phyloP scores from a whole-genome alignment of 2,113 vertebrate species.

The Fulmarus glacialis region DNA sequence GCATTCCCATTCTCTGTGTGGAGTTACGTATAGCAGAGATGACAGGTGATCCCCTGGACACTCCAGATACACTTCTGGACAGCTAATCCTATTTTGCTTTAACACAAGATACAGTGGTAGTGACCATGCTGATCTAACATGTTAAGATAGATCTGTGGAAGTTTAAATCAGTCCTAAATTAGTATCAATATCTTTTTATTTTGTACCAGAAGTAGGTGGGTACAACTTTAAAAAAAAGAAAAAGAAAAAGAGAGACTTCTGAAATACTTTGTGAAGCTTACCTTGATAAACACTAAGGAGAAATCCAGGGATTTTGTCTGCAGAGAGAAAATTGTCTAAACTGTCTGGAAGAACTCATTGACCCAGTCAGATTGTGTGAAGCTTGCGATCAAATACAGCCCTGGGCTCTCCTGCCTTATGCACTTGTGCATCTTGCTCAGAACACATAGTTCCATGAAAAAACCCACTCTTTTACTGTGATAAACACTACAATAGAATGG shows the following conservation, averaged over 20 bases:
- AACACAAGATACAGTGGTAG: background rate
- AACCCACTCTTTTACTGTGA: constrained; percentile 13
- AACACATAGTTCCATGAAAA: constrained; percentile 24
- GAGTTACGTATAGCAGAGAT: background rate
- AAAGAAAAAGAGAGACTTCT: background rate
- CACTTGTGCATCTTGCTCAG: constrained; percentile 10
- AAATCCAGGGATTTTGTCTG: background rate
- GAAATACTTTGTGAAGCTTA: background rate
- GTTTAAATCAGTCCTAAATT: background rate
- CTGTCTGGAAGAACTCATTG: constrained; percentile 33
- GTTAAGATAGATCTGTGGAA: background rate
- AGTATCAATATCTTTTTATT: background rate
- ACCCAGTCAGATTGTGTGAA: background rate
- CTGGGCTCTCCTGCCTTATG: background rate
- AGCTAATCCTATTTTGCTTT: background rate
- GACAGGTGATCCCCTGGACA: background rate
- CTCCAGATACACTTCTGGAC: background rate
- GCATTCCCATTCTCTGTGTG: background rate
- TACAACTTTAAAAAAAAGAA: background rate
- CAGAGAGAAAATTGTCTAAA: constrained; percentile 12
- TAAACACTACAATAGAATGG: constrained; percentile 46
- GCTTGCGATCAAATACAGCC: background rate
- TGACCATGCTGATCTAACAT: background rate
- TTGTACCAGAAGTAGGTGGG: background rate
- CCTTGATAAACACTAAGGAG: background rate